Evolutionary conservation across 1,140 invertebrate species (phyloP).

Genomic region (Drosophila takahashii): DNA sequence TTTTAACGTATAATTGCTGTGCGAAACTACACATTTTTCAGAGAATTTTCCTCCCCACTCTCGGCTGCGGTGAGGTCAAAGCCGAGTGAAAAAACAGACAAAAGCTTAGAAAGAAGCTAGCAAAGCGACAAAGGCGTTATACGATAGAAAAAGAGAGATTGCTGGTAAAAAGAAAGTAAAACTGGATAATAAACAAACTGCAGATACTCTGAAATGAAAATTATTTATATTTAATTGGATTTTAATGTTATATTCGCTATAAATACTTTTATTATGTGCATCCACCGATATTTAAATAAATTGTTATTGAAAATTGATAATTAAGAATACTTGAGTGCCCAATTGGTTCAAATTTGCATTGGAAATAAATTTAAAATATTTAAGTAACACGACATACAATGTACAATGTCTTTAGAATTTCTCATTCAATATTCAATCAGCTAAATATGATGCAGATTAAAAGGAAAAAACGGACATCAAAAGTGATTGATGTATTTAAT

Average conservation of each 20-base stretch:
- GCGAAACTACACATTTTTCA: conserved; percentile 57
- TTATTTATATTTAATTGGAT: too few species aligned
- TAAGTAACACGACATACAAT: too few species aligned
- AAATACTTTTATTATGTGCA: too few species aligned
- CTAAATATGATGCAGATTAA: neutral
- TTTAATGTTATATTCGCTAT: too few species aligned
- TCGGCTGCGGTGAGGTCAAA: conserved; percentile 16
- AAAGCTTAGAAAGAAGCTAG: conserved; percentile 33
- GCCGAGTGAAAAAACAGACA: conserved; percentile 12
- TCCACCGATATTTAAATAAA: too few species aligned
- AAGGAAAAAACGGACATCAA: too few species aligned
- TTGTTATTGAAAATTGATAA: too few species aligned
- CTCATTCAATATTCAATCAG: neutral
- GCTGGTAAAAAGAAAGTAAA: neutral
- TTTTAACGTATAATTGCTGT: conserved; percentile 60
- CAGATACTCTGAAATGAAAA: conserved; percentile 10
- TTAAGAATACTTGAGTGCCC: too few species aligned
- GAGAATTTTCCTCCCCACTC: conserved; percentile 28
- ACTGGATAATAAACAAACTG: conserved; percentile 2
- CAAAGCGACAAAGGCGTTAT: conserved; percentile 29
- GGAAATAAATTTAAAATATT: too few species aligned
- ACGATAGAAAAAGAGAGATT: conserved; percentile 2
- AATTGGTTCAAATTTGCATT: too few species aligned
- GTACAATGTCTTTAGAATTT: too few species aligned
- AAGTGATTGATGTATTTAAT: neutral